Base-by-base conservation (phyloP, 30 jellyfish, hydroid and myxozoan species). In the Nemopilema nomurai region DNA sequence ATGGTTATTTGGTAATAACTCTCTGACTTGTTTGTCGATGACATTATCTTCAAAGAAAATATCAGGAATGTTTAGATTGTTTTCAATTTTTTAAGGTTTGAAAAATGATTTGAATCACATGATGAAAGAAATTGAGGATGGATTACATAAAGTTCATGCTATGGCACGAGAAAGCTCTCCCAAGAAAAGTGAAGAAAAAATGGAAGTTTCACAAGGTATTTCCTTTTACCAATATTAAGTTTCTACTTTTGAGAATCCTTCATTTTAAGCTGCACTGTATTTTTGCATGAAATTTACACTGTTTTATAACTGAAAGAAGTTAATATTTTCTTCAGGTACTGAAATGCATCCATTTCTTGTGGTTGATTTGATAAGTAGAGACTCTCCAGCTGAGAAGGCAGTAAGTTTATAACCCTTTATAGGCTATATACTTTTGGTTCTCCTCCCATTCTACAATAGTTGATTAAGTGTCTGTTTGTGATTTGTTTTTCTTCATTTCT, bases 361-460 rank as follows among this genome's bases (percentile, higher is more conserved):
- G 50, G 97, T 94, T 28, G 93, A 94, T 62, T 65, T 83, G 69
- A 97, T 94, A 25, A 77, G 96, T 25, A 69, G 31, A 24, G 96
- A 72, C 30, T 94, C 99, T 20, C 99, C 99, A 49, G 97, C 99
- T 31, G 93, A 85, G 32, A 79, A 85, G 62, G 93, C 96, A 53
- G 97, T 94, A 77, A 67, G 90, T 75, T 21, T 31, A 57, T n/a
- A 20, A 8, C 49, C 24, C n/a, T n/a, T n/a, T n/a, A n/a, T n/a
- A n/a, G n/a, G n/a, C n/a, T n/a, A n/a, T n/a, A n/a, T n/a, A n/a
- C n/a, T n/a, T n/a, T n/a, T n/a, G n/a, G n/a, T n/a, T n/a, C n/a
- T n/a, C n/a, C n/a, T n/a, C n/a, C n/a, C n/a, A n/a, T n/a, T n/a
- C n/a, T n/a, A n/a, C n/a, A n/a, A n/a, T n/a, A n/a, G n/a, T n/a